These are phyloP conservation scores for Cepaea nemoralis DNA, from an alignment of 1,140 invertebrate species.

Conservation along the genomic window DNA sequence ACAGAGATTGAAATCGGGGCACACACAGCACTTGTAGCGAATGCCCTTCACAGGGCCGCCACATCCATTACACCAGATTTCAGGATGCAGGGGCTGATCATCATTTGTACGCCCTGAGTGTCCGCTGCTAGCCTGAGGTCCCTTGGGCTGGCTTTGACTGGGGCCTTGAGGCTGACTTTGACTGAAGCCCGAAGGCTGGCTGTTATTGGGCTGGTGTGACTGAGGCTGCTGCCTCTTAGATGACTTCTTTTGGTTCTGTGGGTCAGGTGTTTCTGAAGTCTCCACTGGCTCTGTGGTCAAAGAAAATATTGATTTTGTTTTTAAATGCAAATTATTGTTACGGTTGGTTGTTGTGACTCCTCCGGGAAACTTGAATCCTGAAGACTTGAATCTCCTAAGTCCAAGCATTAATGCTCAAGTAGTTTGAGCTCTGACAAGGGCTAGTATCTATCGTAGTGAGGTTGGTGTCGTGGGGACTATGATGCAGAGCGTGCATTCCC, in stretches of 20 bases:
- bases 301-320: not conserved
- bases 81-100: constrained; percentile 73
- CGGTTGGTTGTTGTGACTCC: no score
- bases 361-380: no score
- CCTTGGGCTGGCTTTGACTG: not conserved
- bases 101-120: constrained; percentile 3
- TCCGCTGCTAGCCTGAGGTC: constrained; percentile 2
- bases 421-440: not conserved
- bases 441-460: not conserved
- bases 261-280: not conserved
- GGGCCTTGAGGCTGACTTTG: not conserved
- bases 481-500: no score
- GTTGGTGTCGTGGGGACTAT: no score
- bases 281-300: not conserved
- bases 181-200: no score
- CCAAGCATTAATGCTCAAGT: not conserved
- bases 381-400: no score
- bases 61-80: constrained; percentile 85
- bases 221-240: not conserved
- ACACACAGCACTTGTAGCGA: constrained; percentile 88
- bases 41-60: constrained; percentile 78
- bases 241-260: no score
- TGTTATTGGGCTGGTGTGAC: not conserved
- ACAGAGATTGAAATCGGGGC: constrained; percentile 88
- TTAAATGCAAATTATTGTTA: not conserved